Percentiles rank a stretch among this genome's conserved stretches.
Evolutionary conservation across 2,888 invertebrate species (phyloP).

Genomic region (Cenopis cana): DNA sequence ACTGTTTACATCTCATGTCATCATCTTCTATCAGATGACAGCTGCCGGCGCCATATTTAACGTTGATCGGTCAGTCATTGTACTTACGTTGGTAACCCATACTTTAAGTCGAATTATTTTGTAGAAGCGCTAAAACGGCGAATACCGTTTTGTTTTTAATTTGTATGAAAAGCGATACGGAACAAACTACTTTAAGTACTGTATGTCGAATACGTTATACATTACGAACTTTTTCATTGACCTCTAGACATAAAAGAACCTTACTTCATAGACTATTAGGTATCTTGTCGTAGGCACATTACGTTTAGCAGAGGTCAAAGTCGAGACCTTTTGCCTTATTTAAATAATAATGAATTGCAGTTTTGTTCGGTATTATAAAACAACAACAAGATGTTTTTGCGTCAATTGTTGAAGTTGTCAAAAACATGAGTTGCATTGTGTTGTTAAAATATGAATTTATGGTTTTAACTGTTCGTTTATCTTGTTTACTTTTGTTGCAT

Average conservation of each 20-base stretch:
- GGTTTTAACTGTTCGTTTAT: neutral
- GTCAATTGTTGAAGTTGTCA: no score
- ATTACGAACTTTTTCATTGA: neutral
- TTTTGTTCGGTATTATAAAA: neutral
- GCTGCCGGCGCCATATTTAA: no score
- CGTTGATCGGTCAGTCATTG: no score
- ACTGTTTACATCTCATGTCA: no score
- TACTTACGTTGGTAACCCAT: no score
- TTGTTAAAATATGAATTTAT: neutral
- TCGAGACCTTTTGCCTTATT: neutral
- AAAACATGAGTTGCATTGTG: neutral
- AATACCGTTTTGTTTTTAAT: no score
- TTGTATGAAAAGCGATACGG: no score
- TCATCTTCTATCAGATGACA: no score
- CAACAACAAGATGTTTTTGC: no score
- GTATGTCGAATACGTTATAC: neutral
- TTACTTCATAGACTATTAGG: neutral
- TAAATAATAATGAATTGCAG: neutral
- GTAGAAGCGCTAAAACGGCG: no score
- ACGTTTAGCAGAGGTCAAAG: constrained; percentile 7
- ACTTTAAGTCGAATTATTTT: no score
- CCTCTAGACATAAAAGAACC: neutral
- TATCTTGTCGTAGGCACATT: neutral
- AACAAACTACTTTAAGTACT: neutral
- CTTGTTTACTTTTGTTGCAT: no score